phyloP scores from a whole-genome alignment of 1,140 invertebrate species.

The Radopholus similis region DNA sequence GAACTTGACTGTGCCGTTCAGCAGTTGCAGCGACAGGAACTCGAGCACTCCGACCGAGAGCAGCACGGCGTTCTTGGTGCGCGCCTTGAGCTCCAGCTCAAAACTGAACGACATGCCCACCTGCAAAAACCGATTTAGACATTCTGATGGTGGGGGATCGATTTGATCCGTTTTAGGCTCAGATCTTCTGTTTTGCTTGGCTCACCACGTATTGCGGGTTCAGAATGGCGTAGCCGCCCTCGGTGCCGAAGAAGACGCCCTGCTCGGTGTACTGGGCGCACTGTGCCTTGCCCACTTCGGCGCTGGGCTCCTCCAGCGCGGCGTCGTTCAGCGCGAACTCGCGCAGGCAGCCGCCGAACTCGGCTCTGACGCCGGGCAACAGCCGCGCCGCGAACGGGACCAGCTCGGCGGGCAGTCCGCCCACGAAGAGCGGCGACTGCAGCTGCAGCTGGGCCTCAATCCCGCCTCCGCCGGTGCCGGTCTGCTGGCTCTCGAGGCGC shows the following conservation, averaged over 20 bases:
- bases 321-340: constrained; percentile 73
- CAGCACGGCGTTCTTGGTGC: constrained; percentile 75
- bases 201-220: constrained; percentile 64
- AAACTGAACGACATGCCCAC: constrained; percentile 69
- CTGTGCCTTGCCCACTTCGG: constrained; percentile 67
- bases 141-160: no score
- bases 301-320: constrained; percentile 66
- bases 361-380: constrained; percentile 64
- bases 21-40: constrained; percentile 79
- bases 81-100: constrained; percentile 80
- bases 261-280: constrained; percentile 78
- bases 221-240: constrained; percentile 69
- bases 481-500: constrained; percentile 61
- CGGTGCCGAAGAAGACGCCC: constrained; percentile 81
- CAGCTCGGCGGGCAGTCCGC: constrained; percentile 41
- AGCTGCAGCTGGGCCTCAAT: constrained; percentile 30
- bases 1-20: constrained; percentile 73
- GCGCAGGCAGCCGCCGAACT: constrained; percentile 81
- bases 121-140: constrained; percentile 16
- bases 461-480: constrained; percentile 15
- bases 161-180: no score
- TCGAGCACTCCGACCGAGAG: constrained; percentile 73
- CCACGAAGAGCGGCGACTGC: constrained; percentile 40
- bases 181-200: not conserved
- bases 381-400: constrained; percentile 20